These are phyloP conservation scores for Drosophila pseudotalamancana DNA, from an alignment of 2,888 invertebrate species.

Conservation along the genomic window DNA sequence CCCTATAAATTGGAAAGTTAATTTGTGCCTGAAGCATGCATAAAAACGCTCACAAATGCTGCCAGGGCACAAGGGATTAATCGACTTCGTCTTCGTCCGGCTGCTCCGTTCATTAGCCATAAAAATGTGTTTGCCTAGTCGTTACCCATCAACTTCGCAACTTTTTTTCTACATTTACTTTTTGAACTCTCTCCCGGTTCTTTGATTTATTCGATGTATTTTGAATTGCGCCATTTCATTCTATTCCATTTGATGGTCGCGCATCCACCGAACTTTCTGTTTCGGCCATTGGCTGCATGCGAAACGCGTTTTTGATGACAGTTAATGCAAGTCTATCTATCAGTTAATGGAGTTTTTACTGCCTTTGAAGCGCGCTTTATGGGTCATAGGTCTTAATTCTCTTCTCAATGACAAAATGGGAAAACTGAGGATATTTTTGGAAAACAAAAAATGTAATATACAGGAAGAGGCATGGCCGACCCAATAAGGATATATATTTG, in stretches of 20 bases:
- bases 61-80: slow-evolving; percentile 35
- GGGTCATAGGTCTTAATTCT: too few species aligned
- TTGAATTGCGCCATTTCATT: slow-evolving; percentile 74
- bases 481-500: too few species aligned
- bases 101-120: slow-evolving; percentile 72
- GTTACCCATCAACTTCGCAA: slow-evolving; percentile 15
- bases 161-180: slow-evolving; percentile 6
- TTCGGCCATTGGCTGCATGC: slow-evolving; percentile 60
- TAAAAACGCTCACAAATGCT: slow-evolving; percentile 57
- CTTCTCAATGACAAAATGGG: too few species aligned
- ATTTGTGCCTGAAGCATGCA: slow-evolving; percentile 66
- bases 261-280: not conserved
- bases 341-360: slow-evolving; percentile 81
- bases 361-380: slow-evolving; percentile 65
- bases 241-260: slow-evolving; percentile 70
- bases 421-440: too few species aligned
- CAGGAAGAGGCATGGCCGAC: too few species aligned
- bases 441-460: too few species aligned
- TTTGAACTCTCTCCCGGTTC: slow-evolving; percentile 7
- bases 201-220: slow-evolving; percentile 79
- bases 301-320: slow-evolving; percentile 82
- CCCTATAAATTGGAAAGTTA: slow-evolving; percentile 63
- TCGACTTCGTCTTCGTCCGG: slow-evolving; percentile 22
- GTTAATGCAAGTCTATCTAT: too few species aligned
- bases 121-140: slow-evolving; percentile 45